Percentiles rank a stretch among this genome's conserved stretches.
These are phyloP conservation scores for Naso thynnoides DNA, from an alignment of 2,797 vertebrate genomes.

Conservation along the genomic window DNA sequence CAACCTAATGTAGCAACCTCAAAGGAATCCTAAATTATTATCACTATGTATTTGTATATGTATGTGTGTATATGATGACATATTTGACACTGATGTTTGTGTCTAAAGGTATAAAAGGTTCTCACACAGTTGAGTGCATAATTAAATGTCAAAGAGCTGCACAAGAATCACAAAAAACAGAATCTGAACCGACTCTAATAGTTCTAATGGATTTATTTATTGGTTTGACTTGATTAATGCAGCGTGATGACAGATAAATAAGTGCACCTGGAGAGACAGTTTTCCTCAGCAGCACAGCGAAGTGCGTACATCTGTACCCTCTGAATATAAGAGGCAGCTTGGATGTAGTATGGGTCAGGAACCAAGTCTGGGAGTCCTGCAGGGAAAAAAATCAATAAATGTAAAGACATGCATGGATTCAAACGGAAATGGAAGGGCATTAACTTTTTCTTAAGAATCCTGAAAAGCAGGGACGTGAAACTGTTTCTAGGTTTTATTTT, in stretches of 20 bases:
- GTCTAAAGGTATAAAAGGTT: not conserved
- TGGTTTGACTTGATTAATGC: not conserved
- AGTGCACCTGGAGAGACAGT: constrained; percentile 87
- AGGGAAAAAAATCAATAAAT: not conserved
- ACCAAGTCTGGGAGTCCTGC: constrained; percentile 88
- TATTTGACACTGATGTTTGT: constrained; percentile 3
- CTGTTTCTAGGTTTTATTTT: not conserved
- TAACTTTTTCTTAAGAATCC: not conserved
- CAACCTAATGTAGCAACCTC: constrained; percentile 36
- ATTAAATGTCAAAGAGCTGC: not conserved
- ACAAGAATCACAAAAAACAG: not conserved
- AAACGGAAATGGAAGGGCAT: not conserved
- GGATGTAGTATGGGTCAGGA: constrained; percentile 88
- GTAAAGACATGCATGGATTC: not conserved
- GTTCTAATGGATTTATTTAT: not conserved
- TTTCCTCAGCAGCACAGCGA: constrained; percentile 88
- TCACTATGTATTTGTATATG: constrained; percentile 7
- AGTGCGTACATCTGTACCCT: constrained; percentile 88
- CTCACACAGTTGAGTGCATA: not conserved
- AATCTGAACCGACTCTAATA: not conserved
- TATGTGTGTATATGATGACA: not conserved
- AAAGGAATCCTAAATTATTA: constrained; percentile 29
- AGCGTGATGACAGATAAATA: not conserved
- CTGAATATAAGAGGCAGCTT: constrained; percentile 87
- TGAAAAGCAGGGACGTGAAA: not conserved